Evolutionary conservation across 2,113 vertebrate genomes (phyloP), one percentile per base, ranked within the genome.

Genomic region (Struthidea cinerea): DNA sequence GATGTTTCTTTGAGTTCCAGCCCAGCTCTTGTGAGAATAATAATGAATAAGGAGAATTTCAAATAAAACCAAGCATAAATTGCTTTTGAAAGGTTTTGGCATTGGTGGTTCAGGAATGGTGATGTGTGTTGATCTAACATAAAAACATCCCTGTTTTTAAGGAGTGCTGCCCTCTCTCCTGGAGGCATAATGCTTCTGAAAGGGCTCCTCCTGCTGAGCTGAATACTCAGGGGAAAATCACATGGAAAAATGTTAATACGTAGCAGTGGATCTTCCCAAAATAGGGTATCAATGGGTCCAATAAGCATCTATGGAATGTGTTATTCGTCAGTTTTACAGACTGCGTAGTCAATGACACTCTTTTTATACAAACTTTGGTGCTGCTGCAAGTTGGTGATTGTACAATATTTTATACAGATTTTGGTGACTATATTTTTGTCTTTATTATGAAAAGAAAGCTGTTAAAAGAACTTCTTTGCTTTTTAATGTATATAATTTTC

Each of bases 401-500:
- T n/a, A 56, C 18, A 70, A 18, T 15, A 17, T 17, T 59, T 52
- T 52, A 13, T 60, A 20, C 14, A 5, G 42, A 6, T 67, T 94
- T 92, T 44, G 6, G 35, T 41, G 24, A 56, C 30, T 60, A 3
- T n/a, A 8, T 41, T 74, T 73, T 64, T 78, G n/a, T 80, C 28
- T 83, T 60, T 75, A 37, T 76, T 63, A 18, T 21, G 24, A 63
- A 84, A 78, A 69, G 9, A 64, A 74, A 85, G 44, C 60, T 28
- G 60, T 33, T 89, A 70, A 85, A 84, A 41, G 2, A 94, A 87
- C 6, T 78, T 95, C 93, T 93, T 86, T 33, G 56, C 18, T 84
- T 74, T 57, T 95, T 61, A 74, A 61, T 69, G 44, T 17, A 59
- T 18, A 28, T 84, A 47, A 81, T 95, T 96, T 96, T 97, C 12